Evolutionary conservation across 2,797 vertebrate species (phyloP).

Genomic region (Capromys pilorides): DNA sequence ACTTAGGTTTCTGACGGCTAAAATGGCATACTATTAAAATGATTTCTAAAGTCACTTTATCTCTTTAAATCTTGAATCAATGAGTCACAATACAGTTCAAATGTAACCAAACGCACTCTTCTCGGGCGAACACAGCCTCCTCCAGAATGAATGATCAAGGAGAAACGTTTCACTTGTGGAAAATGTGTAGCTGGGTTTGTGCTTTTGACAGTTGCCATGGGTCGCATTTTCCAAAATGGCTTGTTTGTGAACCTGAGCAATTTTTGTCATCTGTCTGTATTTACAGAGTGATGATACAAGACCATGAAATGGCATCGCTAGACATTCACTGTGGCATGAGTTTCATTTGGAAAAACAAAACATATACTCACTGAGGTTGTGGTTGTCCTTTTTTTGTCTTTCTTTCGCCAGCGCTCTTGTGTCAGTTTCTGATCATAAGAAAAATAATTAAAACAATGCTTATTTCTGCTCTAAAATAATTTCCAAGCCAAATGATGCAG

Average conservation of each 20-base stretch:
- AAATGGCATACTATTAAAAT: neutral
- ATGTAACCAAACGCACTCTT: neutral
- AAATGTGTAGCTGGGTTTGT: neutral
- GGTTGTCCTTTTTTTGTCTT: constrained; percentile 99
- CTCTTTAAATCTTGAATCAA: constrained; percentile 34
- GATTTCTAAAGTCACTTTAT: constrained; percentile 39
- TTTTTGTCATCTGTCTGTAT: constrained; percentile 1
- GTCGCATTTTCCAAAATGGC: constrained; percentile 44
- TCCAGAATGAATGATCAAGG: neutral
- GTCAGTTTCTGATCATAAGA: constrained; percentile 91
- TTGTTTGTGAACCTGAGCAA: neutral
- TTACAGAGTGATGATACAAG: neutral
- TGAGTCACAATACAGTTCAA: constrained; percentile 18
- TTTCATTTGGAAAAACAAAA: neutral
- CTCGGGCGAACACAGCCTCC: neutral
- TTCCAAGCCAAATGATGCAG: neutral
- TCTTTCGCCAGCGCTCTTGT: constrained; percentile 96
- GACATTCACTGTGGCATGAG: neutral
- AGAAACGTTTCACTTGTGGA: neutral
- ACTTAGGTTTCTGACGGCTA: neutral
- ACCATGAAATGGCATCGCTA: neutral
- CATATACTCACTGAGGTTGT: constrained; percentile 96
- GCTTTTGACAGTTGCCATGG: neutral
- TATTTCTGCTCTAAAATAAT: constrained; percentile 20
- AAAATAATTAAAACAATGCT: constrained; percentile 77